Percentiles rank a stretch among this genome's conserved stretches.
phyloP scores from a whole-genome alignment of 1,140 invertebrate species.

The Drepana arcuata region DNA sequence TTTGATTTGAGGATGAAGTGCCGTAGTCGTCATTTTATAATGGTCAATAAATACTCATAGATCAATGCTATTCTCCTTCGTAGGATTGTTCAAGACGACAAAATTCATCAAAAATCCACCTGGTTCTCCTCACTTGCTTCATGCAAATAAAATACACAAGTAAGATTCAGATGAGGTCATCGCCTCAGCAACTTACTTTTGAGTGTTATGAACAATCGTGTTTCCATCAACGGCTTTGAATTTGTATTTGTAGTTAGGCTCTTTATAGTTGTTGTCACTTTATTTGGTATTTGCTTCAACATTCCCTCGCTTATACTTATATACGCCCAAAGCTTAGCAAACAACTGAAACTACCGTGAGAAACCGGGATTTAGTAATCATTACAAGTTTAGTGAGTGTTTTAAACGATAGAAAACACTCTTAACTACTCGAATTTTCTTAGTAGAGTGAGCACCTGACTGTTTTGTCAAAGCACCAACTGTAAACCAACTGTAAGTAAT shows the following conservation, averaged over 20 bases:
- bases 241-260: conserved; percentile 36
- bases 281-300: conserved; percentile 9
- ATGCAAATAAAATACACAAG: conserved; percentile 65
- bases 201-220: conserved; percentile 12
- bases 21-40: neutral
- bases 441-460: too few species aligned
- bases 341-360: neutral
- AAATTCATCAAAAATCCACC: conserved; percentile 61
- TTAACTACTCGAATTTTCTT: too few species aligned
- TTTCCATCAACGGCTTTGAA: conserved; percentile 29
- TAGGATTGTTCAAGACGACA: conserved; percentile 65
- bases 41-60: conserved; percentile 4
- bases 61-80: conserved; percentile 39
- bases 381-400: too few species aligned
- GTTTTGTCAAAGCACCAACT: too few species aligned
- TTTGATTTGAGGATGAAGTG: neutral
- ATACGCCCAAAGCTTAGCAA: neutral
- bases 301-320: conserved; percentile 15
- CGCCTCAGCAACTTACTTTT: too few species aligned
- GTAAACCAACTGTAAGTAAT: too few species aligned
- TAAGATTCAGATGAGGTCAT: conserved; percentile 41
- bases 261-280: conserved; percentile 10
- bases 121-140: conserved; percentile 61
- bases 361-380: too few species aligned
- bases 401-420: too few species aligned